A percentile compares a stretch with the other conserved stretches of the same genome.
Evolutionary conservation across 2,888 invertebrate genomes (phyloP).

Genomic region (Pogonocherus hispidulus): DNA sequence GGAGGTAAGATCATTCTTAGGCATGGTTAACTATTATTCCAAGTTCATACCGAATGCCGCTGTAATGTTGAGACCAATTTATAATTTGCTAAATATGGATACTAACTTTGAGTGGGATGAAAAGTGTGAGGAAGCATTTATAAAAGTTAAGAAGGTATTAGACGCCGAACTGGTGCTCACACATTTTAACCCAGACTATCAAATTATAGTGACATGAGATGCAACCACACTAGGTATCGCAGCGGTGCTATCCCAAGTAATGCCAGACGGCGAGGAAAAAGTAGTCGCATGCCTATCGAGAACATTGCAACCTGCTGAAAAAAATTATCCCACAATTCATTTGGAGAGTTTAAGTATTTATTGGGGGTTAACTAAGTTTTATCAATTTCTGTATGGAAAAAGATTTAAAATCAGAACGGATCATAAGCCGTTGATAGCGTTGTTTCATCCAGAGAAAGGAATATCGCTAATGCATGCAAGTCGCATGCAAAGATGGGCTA

Average conservation of each 20-base stretch:
- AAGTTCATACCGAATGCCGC: conserved; percentile 37
- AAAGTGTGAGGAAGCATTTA: conserved; percentile 37
- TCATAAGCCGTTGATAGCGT: not conserved
- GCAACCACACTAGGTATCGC: too few relatives aligned
- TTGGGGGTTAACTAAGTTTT: not conserved
- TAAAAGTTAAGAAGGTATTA: conserved; percentile 35
- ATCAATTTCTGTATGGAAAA: too few relatives aligned
- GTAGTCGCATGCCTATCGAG: conserved; percentile 32
- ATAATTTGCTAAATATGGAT: conserved; percentile 37
- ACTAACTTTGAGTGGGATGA: conserved; percentile 33
- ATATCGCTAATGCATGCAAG: not conserved
- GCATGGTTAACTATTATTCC: conserved; percentile 40
- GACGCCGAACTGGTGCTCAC: conserved; percentile 25
- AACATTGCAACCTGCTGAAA: conserved; percentile 31
- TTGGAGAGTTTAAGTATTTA: not conserved
- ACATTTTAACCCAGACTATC: conserved; percentile 39
- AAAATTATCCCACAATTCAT: not conserved
- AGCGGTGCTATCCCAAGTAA: too few relatives aligned
- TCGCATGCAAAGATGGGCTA: not conserved
- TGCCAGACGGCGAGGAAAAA: too few relatives aligned
- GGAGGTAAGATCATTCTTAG: conserved; percentile 36
- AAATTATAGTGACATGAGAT: conserved; percentile 33
- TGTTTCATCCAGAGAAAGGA: not conserved
- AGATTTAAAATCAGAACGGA: not conserved
- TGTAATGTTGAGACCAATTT: conserved; percentile 32